Evolutionary conservation across 2,888 invertebrate genomes (phyloP).

Genomic region (Andrena trimmerana): DNA sequence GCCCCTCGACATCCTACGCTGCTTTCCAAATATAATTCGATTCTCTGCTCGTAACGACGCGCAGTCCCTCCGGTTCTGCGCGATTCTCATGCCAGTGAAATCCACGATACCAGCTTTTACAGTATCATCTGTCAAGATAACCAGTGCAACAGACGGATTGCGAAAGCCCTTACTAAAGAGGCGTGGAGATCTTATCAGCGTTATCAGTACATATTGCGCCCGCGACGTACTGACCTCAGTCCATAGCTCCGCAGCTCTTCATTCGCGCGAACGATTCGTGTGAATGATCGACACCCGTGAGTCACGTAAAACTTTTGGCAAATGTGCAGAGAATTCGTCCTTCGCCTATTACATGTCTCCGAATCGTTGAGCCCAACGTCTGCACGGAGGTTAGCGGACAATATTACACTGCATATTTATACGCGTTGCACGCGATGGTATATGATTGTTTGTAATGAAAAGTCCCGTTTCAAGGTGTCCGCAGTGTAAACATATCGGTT

Average conservation of each 20-base stretch:
- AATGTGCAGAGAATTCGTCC: slow-evolving; percentile 53
- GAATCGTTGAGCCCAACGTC: slow-evolving; percentile 27
- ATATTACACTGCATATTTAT: slow-evolving; percentile 41
- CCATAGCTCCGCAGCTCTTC: slow-evolving; percentile 15
- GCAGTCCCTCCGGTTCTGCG: slow-evolving; percentile 1
- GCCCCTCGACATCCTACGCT: slow-evolving; percentile 19
- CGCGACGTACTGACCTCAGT: slow-evolving; percentile 40
- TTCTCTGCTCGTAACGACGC: background rate
- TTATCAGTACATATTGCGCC: slow-evolving; percentile 35
- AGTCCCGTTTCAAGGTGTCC: slow-evolving; percentile 47
- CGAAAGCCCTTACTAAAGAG: slow-evolving; percentile 29
- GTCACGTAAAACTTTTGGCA: slow-evolving; percentile 54
- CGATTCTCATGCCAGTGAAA: slow-evolving; percentile 13
- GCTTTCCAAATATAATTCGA: background rate
- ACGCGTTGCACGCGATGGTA: slow-evolving; percentile 31
- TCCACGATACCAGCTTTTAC: slow-evolving; percentile 16
- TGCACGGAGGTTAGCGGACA: slow-evolving; percentile 55
- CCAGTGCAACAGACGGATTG: slow-evolving; percentile 12
- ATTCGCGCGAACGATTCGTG: background rate
- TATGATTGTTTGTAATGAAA: slow-evolving; percentile 47
- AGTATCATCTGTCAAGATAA: slow-evolving; percentile 58
- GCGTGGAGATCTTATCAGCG: slow-evolving; percentile 54
- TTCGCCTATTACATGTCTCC: slow-evolving; percentile 39
- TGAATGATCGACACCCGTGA: slow-evolving; percentile 27
- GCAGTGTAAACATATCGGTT: slow-evolving; percentile 34